These are phyloP conservation scores for Rhyacichthys aspro DNA, from an alignment of 2,797 vertebrate species.

Conservation along the genomic window DNA sequence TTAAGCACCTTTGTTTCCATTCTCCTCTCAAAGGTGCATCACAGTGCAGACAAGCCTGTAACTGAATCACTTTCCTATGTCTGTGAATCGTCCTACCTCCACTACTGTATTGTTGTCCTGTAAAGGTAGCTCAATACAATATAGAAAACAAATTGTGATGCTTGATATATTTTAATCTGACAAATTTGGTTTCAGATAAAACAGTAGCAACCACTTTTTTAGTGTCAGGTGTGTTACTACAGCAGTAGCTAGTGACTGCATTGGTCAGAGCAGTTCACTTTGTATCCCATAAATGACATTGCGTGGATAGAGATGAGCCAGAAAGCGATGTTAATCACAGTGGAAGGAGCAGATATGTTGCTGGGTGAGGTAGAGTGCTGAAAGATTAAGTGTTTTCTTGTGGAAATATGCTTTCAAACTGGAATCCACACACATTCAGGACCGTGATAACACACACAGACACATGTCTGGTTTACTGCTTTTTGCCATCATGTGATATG, in stretches of 20 bases:
- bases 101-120: neutral
- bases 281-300: neutral
- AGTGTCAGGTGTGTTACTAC: no score
- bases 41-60: neutral
- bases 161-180: no score
- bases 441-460: constrained; percentile 42
- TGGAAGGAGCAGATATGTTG: constrained; percentile 21
- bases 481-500: constrained; percentile 50
- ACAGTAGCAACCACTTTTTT: no score
- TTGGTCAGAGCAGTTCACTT: no score
- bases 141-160: neutral
- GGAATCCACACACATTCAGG: constrained; percentile 7
- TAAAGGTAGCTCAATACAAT: no score
- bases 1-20: neutral
- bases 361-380: constrained; percentile 28
- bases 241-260: neutral
- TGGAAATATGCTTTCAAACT: constrained; percentile 54
- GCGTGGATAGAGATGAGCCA: constrained; percentile 3
- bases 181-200: no score
- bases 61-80: neutral
- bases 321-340: constrained; percentile 9
- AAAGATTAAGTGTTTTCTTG: constrained; percentile 39
- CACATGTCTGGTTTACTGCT: constrained; percentile 37
- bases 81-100: constrained; percentile 2
- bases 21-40: neutral